Percentiles rank a stretch among this genome's conserved stretches.
phyloP scores from a whole-genome alignment of 2,888 invertebrate genomes.

The Thecophora atra region DNA sequence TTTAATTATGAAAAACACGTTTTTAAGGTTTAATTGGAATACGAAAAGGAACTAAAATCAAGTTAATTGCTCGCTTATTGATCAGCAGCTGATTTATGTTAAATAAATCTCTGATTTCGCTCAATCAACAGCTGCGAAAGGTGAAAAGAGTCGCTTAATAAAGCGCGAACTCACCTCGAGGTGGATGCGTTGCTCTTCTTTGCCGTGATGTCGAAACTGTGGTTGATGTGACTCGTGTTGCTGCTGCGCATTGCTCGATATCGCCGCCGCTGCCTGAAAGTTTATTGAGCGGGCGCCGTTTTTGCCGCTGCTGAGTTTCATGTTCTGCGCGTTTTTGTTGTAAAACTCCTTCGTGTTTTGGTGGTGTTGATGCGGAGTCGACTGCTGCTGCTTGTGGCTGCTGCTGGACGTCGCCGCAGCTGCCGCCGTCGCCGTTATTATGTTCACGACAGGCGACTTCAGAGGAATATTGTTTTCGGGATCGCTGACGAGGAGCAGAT shows the following conservation, averaged over 20 bases:
- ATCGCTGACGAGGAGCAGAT: slow-evolving; percentile 70
- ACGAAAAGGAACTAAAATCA: too few relatives aligned
- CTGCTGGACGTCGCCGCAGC: slow-evolving; percentile 48
- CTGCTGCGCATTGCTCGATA: slow-evolving; percentile 37
- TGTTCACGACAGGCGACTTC: slow-evolving; percentile 61
- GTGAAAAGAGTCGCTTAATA: too few relatives aligned
- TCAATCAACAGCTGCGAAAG: too few relatives aligned
- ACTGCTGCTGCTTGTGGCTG: slow-evolving; percentile 44
- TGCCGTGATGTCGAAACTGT: slow-evolving; percentile 44
- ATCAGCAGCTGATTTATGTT: too few relatives aligned
- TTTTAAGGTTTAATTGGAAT: too few relatives aligned
- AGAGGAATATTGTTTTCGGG: slow-evolving; percentile 67
- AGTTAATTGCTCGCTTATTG: too few relatives aligned
- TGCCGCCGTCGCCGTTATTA: slow-evolving; percentile 56
- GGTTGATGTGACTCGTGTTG: slow-evolving; percentile 45
- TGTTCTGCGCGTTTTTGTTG: slow-evolving; percentile 48
- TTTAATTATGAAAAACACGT: too few relatives aligned
- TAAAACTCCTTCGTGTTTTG: slow-evolving; percentile 43
- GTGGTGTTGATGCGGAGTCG: slow-evolving; percentile 47
- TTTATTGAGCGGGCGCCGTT: slow-evolving; percentile 47
- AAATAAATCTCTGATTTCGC: too few relatives aligned
- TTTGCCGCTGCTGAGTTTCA: slow-evolving; percentile 52
- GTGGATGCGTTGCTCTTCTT: slow-evolving; percentile 60
- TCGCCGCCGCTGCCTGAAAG: slow-evolving; percentile 18
- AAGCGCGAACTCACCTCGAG: slow-evolving; percentile 59